A percentile compares a stretch with the other conserved stretches of the same genome.
Evolutionary conservation across 2,113 vertebrate species (phyloP).

Genomic region (Cathartes aura): DNA sequence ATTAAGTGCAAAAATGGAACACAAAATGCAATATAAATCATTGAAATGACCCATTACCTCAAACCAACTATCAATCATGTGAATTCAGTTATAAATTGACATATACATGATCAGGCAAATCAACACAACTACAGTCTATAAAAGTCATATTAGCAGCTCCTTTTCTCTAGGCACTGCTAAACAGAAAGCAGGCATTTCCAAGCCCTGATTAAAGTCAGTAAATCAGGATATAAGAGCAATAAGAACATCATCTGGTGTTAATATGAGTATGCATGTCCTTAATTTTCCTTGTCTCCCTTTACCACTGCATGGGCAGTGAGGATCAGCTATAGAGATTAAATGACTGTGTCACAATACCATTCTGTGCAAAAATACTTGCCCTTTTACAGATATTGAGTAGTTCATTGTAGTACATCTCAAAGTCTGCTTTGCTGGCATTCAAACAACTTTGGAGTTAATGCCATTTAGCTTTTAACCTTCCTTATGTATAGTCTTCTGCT

Average conservation of each 20-base stretch:
- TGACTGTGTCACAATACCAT: neutral
- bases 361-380: neutral
- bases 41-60: neutral
- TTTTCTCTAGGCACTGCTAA: neutral
- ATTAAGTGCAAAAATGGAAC: neutral
- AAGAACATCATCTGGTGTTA: neutral
- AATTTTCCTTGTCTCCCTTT: neutral
- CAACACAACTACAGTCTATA: neutral
- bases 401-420: neutral
- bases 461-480: neutral
- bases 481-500: neutral
- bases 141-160: neutral
- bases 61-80: neutral
- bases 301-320: neutral
- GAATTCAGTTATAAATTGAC: neutral
- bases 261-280: neutral
- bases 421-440: neutral
- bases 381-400: neutral
- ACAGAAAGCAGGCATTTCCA: neutral
- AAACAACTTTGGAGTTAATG: neutral
- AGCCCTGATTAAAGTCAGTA: neutral
- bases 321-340: neutral
- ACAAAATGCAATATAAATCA: neutral
- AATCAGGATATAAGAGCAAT: neutral
- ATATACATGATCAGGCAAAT: neutral